phyloP scores from a whole-genome alignment of 1,140 invertebrate species.

The Lordiphosa collinella region DNA sequence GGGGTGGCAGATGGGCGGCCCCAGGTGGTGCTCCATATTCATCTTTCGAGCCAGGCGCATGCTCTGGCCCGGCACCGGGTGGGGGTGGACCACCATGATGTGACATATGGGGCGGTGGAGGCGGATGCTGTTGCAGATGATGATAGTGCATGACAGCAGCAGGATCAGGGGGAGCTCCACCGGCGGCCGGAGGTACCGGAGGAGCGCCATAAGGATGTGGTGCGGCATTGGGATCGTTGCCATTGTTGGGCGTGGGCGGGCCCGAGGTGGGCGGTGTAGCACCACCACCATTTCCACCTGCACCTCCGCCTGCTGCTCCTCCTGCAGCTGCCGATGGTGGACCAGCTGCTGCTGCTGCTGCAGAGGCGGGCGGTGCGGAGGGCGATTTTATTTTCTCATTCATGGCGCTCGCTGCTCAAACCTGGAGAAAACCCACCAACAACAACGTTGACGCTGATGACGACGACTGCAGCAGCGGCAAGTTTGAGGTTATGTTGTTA shows the following conservation, averaged over 20 bases:
- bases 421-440: conserved; percentile 56
- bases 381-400: conserved; percentile 79
- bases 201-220: conserved; percentile 67
- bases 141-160: conserved; percentile 68
- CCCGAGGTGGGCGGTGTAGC: conserved; percentile 62
- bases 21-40: conserved; percentile 47
- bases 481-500: conserved; percentile 78
- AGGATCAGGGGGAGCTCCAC: conserved; percentile 57
- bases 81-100: conserved; percentile 55
- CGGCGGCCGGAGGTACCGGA: conserved; percentile 50
- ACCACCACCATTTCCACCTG: conserved; percentile 15
- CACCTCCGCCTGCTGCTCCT: conserved; percentile 22
- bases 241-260: conserved; percentile 69
- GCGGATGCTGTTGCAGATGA: conserved; percentile 63
- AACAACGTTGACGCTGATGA: conserved; percentile 52
- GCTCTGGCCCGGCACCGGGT: conserved; percentile 46
- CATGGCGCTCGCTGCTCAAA: conserved; percentile 51
- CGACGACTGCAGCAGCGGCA: conserved; percentile 71
- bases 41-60: conserved; percentile 65
- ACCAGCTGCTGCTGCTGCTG: conserved; percentile 36
- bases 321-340: conserved; percentile 16
- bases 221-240: conserved; percentile 49
- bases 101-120: conserved; percentile 64
- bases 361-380: conserved; percentile 41
- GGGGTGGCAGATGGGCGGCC: conserved; percentile 65